Base-by-base conservation (phyloP, 2,888 invertebrate species). In the Sialis fuliginosa region DNA sequence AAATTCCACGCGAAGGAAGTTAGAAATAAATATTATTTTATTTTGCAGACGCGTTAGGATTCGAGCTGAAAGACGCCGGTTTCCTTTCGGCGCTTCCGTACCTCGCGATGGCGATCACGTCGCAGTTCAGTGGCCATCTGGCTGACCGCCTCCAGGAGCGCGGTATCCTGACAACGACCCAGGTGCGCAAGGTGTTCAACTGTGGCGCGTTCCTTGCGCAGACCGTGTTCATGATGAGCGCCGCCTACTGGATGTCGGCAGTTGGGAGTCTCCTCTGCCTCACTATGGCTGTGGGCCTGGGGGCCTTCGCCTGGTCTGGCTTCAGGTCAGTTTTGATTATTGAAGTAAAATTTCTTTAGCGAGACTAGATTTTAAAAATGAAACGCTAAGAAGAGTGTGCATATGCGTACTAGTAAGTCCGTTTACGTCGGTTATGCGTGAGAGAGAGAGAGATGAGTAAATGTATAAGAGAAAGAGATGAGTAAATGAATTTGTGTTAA, bases 301-400 rank as follows among this genome's bases (percentile, higher is more conserved):
- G 93, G 1, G 88, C 91, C 0, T 89, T 92, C 62, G 88, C 91
- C 1, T 92, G 91, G 90, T 81, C 89, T 6, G 92, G 91, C 39
- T 90, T 88, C 61, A 81, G 84, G 85, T 86, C 66, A 66, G 39
- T 33, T 10, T 37, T 37, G n/a, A 37, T 10, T 7, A 2, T 37
- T 7, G n/a, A n/a, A n/a, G n/a, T n/a, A n/a, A n/a, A n/a, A n/a
- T n/a, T n/a, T n/a, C n/a, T n/a, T n/a, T n/a, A n/a, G n/a, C n/a
- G n/a, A n/a, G n/a, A n/a, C n/a, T n/a, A n/a, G n/a, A n/a, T n/a
- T n/a, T n/a, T n/a, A n/a, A n/a, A n/a, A n/a, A n/a, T n/a, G n/a
- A n/a, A n/a, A n/a, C n/a, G n/a, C n/a, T n/a, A n/a, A n/a, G n/a
- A n/a, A n/a, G n/a, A n/a, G n/a, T n/a, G n/a, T n/a, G n/a, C n/a